Evolutionary conservation across 2,797 vertebrate genomes (phyloP).

Genomic region (Antrozous pallidus): DNA sequence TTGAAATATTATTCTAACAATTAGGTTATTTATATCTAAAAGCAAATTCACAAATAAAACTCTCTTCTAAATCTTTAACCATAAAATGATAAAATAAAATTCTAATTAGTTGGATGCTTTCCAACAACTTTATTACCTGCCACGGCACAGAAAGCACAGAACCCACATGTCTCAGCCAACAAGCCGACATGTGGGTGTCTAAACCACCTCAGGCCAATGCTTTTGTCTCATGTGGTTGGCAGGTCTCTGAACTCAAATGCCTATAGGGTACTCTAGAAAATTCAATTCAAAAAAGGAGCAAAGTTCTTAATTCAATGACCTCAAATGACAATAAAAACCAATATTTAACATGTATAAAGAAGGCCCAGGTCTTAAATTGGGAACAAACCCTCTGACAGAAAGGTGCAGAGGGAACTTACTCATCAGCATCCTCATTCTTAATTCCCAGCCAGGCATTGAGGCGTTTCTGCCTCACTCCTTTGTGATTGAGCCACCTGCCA

Average conservation of each 20-base stretch:
- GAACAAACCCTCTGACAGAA: slow-evolving; percentile 1
- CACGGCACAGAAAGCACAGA: slow-evolving; percentile 15
- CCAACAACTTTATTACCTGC: slow-evolving; percentile 1
- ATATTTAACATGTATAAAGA: slow-evolving; percentile 25
- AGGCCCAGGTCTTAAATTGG: neutral
- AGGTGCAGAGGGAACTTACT: slow-evolving; percentile 86
- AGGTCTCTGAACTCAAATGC: neutral
- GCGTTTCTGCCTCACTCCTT: slow-evolving; percentile 96
- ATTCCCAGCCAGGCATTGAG: slow-evolving; percentile 98
- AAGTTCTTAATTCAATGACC: slow-evolving; percentile 1
- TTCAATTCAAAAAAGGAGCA: slow-evolving; percentile 23
- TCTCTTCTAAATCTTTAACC: slow-evolving; percentile 37
- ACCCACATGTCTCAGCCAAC: neutral
- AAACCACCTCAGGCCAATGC: neutral
- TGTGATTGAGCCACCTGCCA: slow-evolving; percentile 97
- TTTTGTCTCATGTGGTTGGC: neutral
- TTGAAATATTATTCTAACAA: slow-evolving; percentile 52
- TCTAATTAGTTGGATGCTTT: neutral
- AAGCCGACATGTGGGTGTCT: neutral
- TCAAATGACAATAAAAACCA: slow-evolving; percentile 8
- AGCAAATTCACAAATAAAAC: slow-evolving; percentile 49
- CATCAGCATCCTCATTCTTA: slow-evolving; percentile 91
- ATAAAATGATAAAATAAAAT: slow-evolving; percentile 54
- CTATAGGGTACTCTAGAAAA: neutral
- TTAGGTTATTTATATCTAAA: slow-evolving; percentile 43